Evolutionary conservation across 1,140 invertebrate genomes (phyloP), one percentile per base, ranked within the genome.

Genomic region (Dinoponera quadriceps): DNA sequence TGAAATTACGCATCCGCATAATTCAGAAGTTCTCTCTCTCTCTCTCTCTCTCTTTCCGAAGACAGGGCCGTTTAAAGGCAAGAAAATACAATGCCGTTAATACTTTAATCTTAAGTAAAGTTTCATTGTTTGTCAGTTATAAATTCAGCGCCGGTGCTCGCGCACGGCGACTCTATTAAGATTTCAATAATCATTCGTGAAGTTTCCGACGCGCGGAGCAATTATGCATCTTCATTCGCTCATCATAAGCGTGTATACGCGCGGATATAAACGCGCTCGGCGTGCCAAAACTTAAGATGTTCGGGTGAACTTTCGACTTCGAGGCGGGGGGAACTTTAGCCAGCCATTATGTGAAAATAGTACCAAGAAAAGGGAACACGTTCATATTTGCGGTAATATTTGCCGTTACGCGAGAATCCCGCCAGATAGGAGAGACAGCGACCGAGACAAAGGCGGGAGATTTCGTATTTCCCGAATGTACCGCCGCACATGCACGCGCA

Each of bases 221-320:
- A 80, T 80, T 57, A 71, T 71, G 65, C 54, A 55, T 78, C 63
- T 80, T 59, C 7, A 80, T 69, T 57, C 51, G 14, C 51, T 57
- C 33, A 27, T 69, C 22, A 9, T 57, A 20, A 66, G 29, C 38
- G 29, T 80, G 55, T 69, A 80, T 29, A 25, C 20, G n/a, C 22
- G 65, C 51, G 20, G 27, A n/a, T 57, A 69, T 69, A 69, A 14
- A 80, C 51, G 18, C 48, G 48, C 25, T 18, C 33, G 65, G 54
- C 29, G 49, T 80, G 63, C 51, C 18, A 54, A 57, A 69, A 80
- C 51, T 80, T 80, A 57, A 69, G 75, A 80, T 14, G 75, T 57
- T 80, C 33, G 7, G 55, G 65, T n/a, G 44, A 78, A 80, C 51
- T 80, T 80, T 69, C 14, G 33, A 29, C 33, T 33, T 44, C 55